Base-by-base conservation (phyloP, 2,888 invertebrate species). In the Selenia dentaria region DNA sequence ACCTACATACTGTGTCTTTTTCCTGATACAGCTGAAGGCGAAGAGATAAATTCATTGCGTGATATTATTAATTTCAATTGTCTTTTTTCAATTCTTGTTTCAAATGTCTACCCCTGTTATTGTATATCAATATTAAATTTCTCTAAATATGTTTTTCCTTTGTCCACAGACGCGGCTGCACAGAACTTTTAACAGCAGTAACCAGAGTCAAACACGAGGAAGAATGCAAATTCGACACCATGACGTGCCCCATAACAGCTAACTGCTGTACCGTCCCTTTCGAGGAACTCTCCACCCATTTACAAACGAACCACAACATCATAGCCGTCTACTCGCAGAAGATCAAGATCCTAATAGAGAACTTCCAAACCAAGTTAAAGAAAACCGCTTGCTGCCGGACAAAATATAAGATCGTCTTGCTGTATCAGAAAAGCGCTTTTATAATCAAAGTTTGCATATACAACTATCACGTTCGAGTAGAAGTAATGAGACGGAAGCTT, bases 401-500 rank as follows among this genome's bases (percentile, higher is more conserved):
- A 0, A 91, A 91, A 54, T 91, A 91, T 69, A 90, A 90, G 61
- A 88, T 91, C 14, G 74, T 89, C 4, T 55, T 91, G 1, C 71
- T 91, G 0, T 79, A 88, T 46, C 83, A 89, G 51, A 89, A 89
- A 64, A 87, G 88, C 61, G 90, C 89, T 8, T 91, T 91, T 52
- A 81, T 90, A 25, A 87, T 91, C 63, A 89, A 91, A 78, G 86
- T 91, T 0, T 89, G 87, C 64, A 86, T 90, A 37, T 89, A 88
- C 67, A 90, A 91, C 51, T 91, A 90, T 50, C 86, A 88, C 51
- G 88, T 91, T 0, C 75, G 76, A 64, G 89, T 90, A 0, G 89
- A 90, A 64, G 84, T 90, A 0, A 89, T 88, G 86, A 77, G 88
- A 36, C 62, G 83, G n/a, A 87, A 85, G 44, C 72, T 91, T 0